Evolutionary conservation across 2,113 vertebrate species (phyloP).

Genomic region (Poeciliopsis retropinna): DNA sequence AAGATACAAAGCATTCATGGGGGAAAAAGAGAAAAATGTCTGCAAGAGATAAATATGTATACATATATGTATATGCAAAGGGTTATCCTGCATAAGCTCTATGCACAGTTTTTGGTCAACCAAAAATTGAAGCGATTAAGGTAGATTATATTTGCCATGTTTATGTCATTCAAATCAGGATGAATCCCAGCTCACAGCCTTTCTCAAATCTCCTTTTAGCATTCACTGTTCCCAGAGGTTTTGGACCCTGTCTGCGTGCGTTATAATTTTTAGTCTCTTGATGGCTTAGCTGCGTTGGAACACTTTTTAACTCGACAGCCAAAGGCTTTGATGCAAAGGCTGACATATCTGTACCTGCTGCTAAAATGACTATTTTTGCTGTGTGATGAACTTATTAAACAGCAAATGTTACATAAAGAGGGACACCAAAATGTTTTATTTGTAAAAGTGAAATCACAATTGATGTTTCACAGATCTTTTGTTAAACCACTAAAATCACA

Average conservation of each 20-base stretch:
- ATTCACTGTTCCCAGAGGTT: slow-evolving; percentile 56
- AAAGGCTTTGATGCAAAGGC: slow-evolving; percentile 49
- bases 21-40: too few relatives aligned
- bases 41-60: background rate
- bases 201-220: slow-evolving; percentile 71
- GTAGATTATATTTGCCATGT: slow-evolving; percentile 76
- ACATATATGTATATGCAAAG: background rate
- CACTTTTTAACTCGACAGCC: slow-evolving; percentile 49
- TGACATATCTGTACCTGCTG: slow-evolving; percentile 45
- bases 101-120: slow-evolving; percentile 51
- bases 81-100: slow-evolving; percentile 23
- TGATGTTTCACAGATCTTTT: background rate
- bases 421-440: background rate
- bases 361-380: slow-evolving; percentile 49
- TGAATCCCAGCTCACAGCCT: slow-evolving; percentile 62
- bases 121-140: slow-evolving; percentile 70
- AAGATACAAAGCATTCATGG: background rate
- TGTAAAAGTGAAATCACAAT: background rate
- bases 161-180: slow-evolving; percentile 73
- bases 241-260: slow-evolving; percentile 61
- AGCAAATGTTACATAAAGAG: background rate
- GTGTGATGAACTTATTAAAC: slow-evolving; percentile 40
- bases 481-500: slow-evolving; percentile 22
- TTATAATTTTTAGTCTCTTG: slow-evolving; percentile 60
- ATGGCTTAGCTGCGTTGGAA: slow-evolving; percentile 59